A percentile compares a stretch with the other conserved stretches of the same genome.
phyloP scores from a whole-genome alignment of 1,140 invertebrate genomes.

The Lanistes nyassanus region DNA sequence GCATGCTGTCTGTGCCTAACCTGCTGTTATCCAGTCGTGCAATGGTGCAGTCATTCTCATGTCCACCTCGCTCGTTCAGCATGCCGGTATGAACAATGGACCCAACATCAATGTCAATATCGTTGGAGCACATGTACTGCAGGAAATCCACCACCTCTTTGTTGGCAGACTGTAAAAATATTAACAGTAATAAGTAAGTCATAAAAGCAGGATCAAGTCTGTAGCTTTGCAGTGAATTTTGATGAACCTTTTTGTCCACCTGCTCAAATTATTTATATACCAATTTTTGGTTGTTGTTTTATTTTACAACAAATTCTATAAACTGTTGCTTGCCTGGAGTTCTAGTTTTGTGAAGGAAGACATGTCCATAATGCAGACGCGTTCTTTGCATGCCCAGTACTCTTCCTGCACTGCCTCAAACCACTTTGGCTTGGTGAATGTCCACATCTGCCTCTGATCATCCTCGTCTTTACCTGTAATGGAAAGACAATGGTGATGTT shows the following conservation, averaged over 20 bases:
- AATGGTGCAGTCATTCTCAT: constrained; percentile 98
- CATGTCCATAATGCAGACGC: constrained; percentile 94
- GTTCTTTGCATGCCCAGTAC: constrained; percentile 93
- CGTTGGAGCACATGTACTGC: constrained; percentile 95
- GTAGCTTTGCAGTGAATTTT: neutral
- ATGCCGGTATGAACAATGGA: constrained; percentile 98
- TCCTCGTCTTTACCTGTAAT: neutral
- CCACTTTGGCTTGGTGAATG: constrained; percentile 86
- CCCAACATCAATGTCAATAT: constrained; percentile 94
- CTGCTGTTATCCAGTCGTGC: constrained; percentile 87
- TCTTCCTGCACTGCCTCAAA: constrained; percentile 89
- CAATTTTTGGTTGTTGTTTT: neutral
- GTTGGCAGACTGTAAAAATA: constrained; percentile 67
- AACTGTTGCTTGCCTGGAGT: constrained; percentile 77
- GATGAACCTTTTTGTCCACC: neutral
- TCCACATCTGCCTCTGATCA: constrained; percentile 26
- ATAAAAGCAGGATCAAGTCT: neutral
- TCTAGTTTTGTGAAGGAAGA: constrained; percentile 98
- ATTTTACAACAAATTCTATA: neutral
- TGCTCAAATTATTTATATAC: neutral
- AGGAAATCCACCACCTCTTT: constrained; percentile 89
- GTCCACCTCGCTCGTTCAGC: constrained; percentile 95
- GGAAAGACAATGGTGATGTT: too few relatives aligned
- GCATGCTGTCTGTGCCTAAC: constrained; percentile 71
- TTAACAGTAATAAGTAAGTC: neutral